Percentiles rank a stretch among this genome's conserved stretches.
Evolutionary conservation across 2,113 vertebrate species (phyloP).

Genomic region (Rutilus rutilus): DNA sequence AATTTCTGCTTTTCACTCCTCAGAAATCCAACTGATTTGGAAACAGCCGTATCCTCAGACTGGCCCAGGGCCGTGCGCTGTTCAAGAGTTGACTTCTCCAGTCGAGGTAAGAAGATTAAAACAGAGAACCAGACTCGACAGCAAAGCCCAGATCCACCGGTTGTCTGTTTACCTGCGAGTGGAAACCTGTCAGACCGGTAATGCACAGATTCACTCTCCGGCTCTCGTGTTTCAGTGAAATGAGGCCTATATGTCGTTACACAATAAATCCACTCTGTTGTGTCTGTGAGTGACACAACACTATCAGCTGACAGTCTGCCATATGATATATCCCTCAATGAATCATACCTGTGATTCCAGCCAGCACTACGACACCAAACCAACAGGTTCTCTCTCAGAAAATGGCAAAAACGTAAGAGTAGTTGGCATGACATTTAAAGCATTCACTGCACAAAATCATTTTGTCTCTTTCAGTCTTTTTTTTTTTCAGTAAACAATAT

Average conservation of each 20-base stretch:
- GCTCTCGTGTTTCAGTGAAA: background rate
- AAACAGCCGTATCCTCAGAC: background rate
- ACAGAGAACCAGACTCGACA: background rate
- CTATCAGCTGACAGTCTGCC: background rate
- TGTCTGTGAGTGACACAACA: background rate
- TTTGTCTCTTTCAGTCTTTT: too few species aligned
- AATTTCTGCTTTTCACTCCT: background rate
- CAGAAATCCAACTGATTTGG: background rate
- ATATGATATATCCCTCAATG: background rate
- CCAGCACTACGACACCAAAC: background rate
- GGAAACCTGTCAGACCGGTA: background rate
- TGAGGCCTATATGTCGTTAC: background rate
- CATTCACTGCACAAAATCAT: background rate
- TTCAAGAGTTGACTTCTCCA: background rate
- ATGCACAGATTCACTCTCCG: background rate
- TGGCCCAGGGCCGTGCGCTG: background rate
- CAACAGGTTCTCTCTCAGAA: background rate
- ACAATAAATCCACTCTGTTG: background rate
- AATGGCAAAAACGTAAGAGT: background rate
- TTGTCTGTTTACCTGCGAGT: background rate
- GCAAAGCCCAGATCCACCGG: background rate
- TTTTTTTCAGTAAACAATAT: background rate
- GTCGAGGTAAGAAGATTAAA: constrained; percentile 26
- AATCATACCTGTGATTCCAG: background rate
- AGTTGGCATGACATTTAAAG: background rate